Evolutionary conservation across 2,888 invertebrate species (phyloP).

Genomic region (Melinaea menophilus): DNA sequence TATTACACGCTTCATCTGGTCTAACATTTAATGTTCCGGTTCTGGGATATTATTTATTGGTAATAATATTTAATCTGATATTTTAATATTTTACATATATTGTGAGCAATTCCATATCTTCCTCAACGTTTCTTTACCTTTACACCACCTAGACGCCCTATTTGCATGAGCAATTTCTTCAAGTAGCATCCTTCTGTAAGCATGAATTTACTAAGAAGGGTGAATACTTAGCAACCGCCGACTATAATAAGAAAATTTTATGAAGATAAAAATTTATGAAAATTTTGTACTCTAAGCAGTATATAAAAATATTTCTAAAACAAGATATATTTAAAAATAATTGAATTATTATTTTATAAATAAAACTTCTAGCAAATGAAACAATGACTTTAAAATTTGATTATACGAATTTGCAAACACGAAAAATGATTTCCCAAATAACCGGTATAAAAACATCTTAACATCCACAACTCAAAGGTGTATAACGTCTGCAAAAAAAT

Average conservation of each 20-base stretch:
- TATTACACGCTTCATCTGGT: background rate
- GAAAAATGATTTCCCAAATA: constrained; percentile 6
- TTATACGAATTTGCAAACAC: background rate
- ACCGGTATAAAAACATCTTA: constrained; percentile 14
- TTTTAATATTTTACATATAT: background rate
- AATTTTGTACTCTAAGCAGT: too few species aligned
- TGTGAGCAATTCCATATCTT: background rate
- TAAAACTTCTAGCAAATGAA: too few species aligned
- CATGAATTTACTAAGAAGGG: constrained; percentile 29
- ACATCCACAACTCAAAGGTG: constrained; percentile 32
- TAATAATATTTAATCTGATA: too few species aligned
- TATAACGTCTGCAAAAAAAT: constrained; percentile 32
- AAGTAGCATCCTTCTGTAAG: constrained; percentile 30
- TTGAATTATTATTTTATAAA: too few species aligned
- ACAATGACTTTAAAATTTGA: background rate
- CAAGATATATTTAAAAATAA: too few species aligned
- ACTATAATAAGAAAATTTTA: constrained; percentile 17
- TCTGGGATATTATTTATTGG: too few species aligned
- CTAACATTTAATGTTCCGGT: too few species aligned
- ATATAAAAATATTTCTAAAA: too few species aligned
- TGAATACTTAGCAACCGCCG: constrained; percentile 15
- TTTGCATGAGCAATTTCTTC: constrained; percentile 36
- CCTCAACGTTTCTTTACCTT: constrained; percentile 9
- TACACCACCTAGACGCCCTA: constrained; percentile 23
- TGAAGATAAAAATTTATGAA: background rate